Evolutionary conservation across 2,888 invertebrate genomes (phyloP), one percentile per base, ranked within the genome.

Genomic region (Protophormia terraenovae): DNA sequence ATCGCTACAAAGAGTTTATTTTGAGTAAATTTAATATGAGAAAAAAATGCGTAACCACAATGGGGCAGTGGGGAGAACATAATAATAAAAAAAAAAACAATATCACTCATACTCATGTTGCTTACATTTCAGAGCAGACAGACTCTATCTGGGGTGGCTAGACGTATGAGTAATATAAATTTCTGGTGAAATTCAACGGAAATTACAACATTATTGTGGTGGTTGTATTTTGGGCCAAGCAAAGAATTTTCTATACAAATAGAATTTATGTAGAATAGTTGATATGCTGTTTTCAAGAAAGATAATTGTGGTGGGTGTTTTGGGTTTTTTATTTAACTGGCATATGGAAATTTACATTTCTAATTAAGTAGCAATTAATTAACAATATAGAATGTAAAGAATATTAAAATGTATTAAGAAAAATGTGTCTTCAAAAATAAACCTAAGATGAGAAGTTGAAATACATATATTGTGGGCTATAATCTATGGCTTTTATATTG

Each of bases 131-230:
- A 55, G 47, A 66, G 10, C 19, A 55, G 47, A 66, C 66, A 3
- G 14, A 32, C 83, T 76, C 76, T 80, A 66, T 24, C 41, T 41
- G 58, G 73, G 64, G 60, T 35, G 60, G 29, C 80, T 47, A 69
- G 38, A 83, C 90, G 90, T 90, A 90, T 90, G 90, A 90, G 90
- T 90, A 90, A 90, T 90, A 82, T 82, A 47, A 88, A 86, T 88
- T 90, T 90, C 91, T 91, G 88, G 88, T 88, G 91, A 90, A 91
- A 90, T 90, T 89, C 87, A 90, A 88, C 89, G 90, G 90, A 90
- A 91, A 91, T 91, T 89, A 88, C 90, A 88, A 71, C 24, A 69
- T 8, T 75, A n/a, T 1, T 55, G 29, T 76, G 8, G 75, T 41
- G 2, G 38, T 41, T 35, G 0, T n/a, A 47, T 76, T 16, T 14